Evolutionary conservation across 2,113 vertebrate genomes (phyloP).

Genomic region (Neoarius graeffei): DNA sequence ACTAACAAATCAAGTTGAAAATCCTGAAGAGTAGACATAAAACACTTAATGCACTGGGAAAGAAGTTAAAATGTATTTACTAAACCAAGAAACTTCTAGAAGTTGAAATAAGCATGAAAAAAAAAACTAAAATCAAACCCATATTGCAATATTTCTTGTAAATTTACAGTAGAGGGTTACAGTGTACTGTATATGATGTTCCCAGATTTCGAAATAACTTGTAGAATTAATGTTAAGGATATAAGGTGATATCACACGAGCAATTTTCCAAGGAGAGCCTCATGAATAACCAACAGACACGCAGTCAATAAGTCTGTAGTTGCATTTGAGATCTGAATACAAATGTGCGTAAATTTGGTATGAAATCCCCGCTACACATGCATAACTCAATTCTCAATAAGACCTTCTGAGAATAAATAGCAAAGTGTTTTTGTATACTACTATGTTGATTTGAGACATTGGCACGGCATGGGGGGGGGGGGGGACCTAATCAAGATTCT

Average conservation of each 20-base stretch:
- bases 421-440: not conserved
- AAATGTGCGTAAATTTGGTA: not conserved
- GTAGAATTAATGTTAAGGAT: not conserved
- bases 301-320: not conserved
- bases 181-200: no score
- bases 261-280: not conserved
- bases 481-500: not conserved
- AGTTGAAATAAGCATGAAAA: no score
- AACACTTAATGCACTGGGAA: no score
- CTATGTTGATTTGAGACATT: slow-evolving; percentile 2
- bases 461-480: not conserved
- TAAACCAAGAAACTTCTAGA: no score
- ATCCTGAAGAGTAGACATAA: no score
- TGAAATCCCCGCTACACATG: not conserved
- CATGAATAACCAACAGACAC: not conserved
- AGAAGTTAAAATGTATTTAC: no score
- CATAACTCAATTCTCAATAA: slow-evolving; percentile 1
- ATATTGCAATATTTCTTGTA: no score
- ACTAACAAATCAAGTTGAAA: no score
- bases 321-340: not conserved
- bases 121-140: no score
- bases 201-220: not conserved
- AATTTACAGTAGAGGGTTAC: no score
- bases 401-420: no score
- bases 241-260: not conserved